Evolutionary conservation across 2,888 invertebrate species (phyloP), one percentile per base, ranked within the genome.

Genomic region (Agrilus cyanescens): DNA sequence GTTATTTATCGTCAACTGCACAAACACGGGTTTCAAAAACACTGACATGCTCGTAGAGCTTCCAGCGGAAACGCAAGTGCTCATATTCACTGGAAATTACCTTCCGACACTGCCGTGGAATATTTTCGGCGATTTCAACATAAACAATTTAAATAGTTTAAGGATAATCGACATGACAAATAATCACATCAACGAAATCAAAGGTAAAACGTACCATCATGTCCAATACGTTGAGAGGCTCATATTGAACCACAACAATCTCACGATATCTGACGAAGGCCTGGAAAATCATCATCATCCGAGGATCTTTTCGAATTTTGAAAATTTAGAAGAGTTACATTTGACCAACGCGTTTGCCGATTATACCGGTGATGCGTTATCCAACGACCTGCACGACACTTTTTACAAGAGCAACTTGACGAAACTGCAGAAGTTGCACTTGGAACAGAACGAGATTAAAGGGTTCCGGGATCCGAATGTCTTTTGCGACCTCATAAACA

Each of bases 381-480:
- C 80, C 32, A 69, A 74, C 45, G 79, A 81, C 55, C 63, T 83
- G n/a, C 80, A 80, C 51, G 76, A 79, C 51, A 80, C 83, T 43
- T 84, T 85, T 56, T 73, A 76, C 6, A 77, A 80, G 50, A 78
- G 81, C 51, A 77, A 79, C 55, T 58, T 84, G 47, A 73, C 72
- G 1, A 75, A 73, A 47, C 61, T 85, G 49, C 73, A 74, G 48
- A 83, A 84, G 56, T 61, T 85, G 2, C 84, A 85, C 59, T 61
- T 85, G 53, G 85, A 85, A 55, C 82, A 83, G 53, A 85, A 85
- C 58, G 80, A 83, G 60, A 83, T 85, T 25, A 73, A 72, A 18
- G 67, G 71, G 38, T 81, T 84, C 50, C 69, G 69, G 45, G 80
- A 82, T 57, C 67, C 70, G 12, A 71, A 71, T 35, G 76, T 83